These are phyloP conservation scores for Lithophane socia DNA, from an alignment of 2,888 invertebrate genomes.

Conservation along the genomic window DNA sequence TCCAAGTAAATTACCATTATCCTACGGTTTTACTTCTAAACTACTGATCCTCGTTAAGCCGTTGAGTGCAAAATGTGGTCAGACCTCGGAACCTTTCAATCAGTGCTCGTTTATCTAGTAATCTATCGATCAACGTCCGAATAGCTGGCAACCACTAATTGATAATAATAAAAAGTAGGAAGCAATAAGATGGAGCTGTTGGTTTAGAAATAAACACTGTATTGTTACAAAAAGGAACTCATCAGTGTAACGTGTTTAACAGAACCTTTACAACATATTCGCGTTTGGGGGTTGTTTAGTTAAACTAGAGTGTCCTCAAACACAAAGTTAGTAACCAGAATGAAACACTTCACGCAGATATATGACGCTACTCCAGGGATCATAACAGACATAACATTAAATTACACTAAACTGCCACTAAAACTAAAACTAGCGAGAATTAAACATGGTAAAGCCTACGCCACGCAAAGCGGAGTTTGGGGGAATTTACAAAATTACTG, in stretches of 20 bases:
- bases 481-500: slow-evolving; percentile 30
- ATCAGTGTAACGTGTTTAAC: neutral
- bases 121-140: slow-evolving; percentile 67
- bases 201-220: slow-evolving; percentile 11
- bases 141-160: slow-evolving; percentile 62
- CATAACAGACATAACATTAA: slow-evolving; percentile 33
- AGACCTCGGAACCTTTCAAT: slow-evolving; percentile 67
- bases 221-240: slow-evolving; percentile 22
- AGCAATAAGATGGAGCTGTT: slow-evolving; percentile 27
- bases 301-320: neutral
- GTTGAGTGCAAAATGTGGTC: slow-evolving; percentile 68
- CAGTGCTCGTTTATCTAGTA: slow-evolving; percentile 65
- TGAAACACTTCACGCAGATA: slow-evolving; percentile 16
- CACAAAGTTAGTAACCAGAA: slow-evolving; percentile 21
- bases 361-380: slow-evolving; percentile 33
- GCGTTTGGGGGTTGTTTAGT: neutral
- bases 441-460: slow-evolving; percentile 21
- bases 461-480: slow-evolving; percentile 1
- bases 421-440: slow-evolving; percentile 24
- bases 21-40: slow-evolving; percentile 44
- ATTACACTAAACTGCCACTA: slow-evolving; percentile 38
- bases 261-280: slow-evolving; percentile 9
- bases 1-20: slow-evolving; percentile 46
- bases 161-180: slow-evolving; percentile 63
- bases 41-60: slow-evolving; percentile 60